Base-by-base conservation (phyloP, 2,113 vertebrate genomes). In the Chroicocephalus ridibundus region DNA sequence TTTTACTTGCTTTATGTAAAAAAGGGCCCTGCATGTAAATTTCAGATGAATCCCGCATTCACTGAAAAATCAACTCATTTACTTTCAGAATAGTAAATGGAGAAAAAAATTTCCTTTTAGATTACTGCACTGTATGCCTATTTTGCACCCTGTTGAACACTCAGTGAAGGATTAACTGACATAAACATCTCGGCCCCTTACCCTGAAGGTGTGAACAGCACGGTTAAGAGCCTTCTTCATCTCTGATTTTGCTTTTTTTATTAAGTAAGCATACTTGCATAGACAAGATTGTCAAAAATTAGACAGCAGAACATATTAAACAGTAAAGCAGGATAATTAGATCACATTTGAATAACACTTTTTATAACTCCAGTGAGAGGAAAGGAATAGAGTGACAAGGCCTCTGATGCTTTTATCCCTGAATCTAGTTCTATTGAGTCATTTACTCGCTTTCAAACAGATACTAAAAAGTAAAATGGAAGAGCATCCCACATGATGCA, bases 41-140 rank as follows among this genome's bases (percentile, higher is more conserved):
- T 91, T 76, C 77, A 55, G 61, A 88, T 78, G 42, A 96, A 81
- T 78, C 58, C 26, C 60, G 64, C 40, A 83, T 24, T 71, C 76
- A 57, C 25, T 57, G 75, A 82, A 96, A 93, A 84, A 88, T n/a
- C 68, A 93, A 92, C 68, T 88, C 15, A 81, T 93, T 94, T 90
- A 51, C 70, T 93, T 95, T 84, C 65, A 93, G 82, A 93, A 72
- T 42, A 91, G 27, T 42, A 93, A 94, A 87, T 11, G 9, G 16
- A 93, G 44, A 91, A 94, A 74, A 66, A 82, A 31, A 92, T 86
- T 95, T 93, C 64, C 72, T 80, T 92, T 79, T 54, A 89, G 44
- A 55, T 57, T 62, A 66, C 40, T 55, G 46, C 38, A 44, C 36
- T 70, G 24, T n/a, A 25, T 71, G 47, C 31, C 62, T 97, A 22